These are phyloP conservation scores for Parnassius apollo DNA, from an alignment of 2,888 invertebrate species.

Conservation along the genomic window DNA sequence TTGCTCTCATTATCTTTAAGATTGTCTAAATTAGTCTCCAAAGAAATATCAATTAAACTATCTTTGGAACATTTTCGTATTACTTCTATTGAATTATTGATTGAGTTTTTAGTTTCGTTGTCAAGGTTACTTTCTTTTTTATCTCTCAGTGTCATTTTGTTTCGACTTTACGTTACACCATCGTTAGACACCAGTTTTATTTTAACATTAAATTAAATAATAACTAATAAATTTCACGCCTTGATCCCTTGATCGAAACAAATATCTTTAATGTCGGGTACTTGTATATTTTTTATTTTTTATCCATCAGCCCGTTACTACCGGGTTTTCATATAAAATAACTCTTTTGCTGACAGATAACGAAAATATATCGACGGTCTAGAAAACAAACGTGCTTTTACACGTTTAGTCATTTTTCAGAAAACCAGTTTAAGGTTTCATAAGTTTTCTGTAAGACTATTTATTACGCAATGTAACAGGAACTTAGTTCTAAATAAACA, in stretches of 20 bases:
- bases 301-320: too few relatives aligned
- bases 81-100: slow-evolving; percentile 56
- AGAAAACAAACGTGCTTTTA: too few relatives aligned
- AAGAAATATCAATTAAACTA: slow-evolving; percentile 55
- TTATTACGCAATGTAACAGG: too few relatives aligned
- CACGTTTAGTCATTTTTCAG: too few relatives aligned
- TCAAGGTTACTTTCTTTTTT: slow-evolving; percentile 39
- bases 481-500: too few relatives aligned
- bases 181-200: slow-evolving; percentile 20
- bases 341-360: too few relatives aligned
- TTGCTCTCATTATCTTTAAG: slow-evolving; percentile 43
- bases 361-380: too few relatives aligned
- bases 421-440: too few relatives aligned
- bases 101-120: slow-evolving; percentile 36
- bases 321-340: too few relatives aligned
- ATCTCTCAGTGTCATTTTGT: slow-evolving; percentile 35
- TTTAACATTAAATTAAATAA: background rate
- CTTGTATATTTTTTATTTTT: slow-evolving; percentile 4
- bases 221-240: background rate
- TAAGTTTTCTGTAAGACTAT: too few relatives aligned
- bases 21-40: slow-evolving; percentile 54
- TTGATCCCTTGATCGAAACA: background rate
- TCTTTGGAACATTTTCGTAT: slow-evolving; percentile 56
- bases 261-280: slow-evolving; percentile 19
- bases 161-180: slow-evolving; percentile 18